Evolutionary conservation across 2,113 vertebrate species (phyloP).

Genomic region (Mystacornis crossleyi): DNA sequence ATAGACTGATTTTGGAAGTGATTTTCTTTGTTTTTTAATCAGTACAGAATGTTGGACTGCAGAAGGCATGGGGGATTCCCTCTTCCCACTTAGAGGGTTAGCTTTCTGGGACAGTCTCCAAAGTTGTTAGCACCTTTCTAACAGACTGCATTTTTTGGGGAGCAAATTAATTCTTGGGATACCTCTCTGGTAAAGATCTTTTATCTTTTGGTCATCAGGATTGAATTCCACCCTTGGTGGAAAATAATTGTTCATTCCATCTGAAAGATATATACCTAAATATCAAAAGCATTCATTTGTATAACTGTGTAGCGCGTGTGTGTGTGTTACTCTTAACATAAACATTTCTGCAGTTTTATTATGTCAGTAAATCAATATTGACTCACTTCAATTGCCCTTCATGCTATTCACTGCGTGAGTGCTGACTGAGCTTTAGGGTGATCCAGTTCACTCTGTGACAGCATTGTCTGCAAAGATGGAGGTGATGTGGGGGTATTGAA

Average conservation of each 20-base stretch:
- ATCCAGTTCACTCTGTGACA: neutral
- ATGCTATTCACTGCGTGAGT: slow-evolving; percentile 29
- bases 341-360: slow-evolving; percentile 41
- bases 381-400: slow-evolving; percentile 42
- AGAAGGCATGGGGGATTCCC: neutral
- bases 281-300: neutral
- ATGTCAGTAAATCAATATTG: slow-evolving; percentile 58
- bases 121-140: neutral
- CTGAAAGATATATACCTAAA: neutral
- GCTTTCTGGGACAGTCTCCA: neutral
- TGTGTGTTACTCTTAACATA: neutral
- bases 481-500: neutral
- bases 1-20: too few relatives aligned
- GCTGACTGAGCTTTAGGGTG: slow-evolving; percentile 9
- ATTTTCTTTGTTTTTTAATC: neutral
- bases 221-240: neutral
- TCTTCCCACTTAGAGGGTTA: neutral
- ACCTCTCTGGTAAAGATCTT: neutral
- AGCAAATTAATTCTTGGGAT: neutral
- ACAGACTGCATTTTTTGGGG: neutral
- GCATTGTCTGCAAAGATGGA: slow-evolving; percentile 2
- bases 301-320: neutral
- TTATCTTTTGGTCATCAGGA: neutral
- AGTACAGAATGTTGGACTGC: neutral
- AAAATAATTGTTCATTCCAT: neutral